Evolutionary conservation across 2,888 invertebrate species (phyloP).

Genomic region (Parnassius glacialis): DNA sequence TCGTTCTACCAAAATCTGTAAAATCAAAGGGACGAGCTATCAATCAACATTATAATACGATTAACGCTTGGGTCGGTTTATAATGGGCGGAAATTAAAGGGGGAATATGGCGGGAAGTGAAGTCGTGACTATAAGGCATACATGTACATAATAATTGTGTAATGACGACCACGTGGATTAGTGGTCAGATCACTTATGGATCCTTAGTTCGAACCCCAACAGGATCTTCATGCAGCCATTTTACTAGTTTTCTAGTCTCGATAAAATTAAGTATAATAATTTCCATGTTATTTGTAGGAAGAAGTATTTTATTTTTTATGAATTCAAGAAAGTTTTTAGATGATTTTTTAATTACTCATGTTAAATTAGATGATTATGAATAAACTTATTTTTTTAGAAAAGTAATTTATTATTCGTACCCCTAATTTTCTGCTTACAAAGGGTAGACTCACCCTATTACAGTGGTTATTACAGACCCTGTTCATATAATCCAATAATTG

Average conservation of each 20-base stretch:
- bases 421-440: conserved; percentile 34
- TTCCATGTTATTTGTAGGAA: too few species aligned
- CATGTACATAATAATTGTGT: conserved; percentile 43
- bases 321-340: too few species aligned
- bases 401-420: conserved; percentile 21
- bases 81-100: conserved; percentile 63
- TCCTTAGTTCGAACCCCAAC: too few species aligned
- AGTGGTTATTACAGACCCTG: conserved; percentile 52
- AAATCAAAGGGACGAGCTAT: conserved; percentile 51
- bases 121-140: conserved; percentile 51
- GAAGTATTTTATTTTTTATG: too few species aligned
- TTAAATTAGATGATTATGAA: too few species aligned
- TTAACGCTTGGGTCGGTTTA: conserved; percentile 50
- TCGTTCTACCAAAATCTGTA: conserved; percentile 27
- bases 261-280: too few species aligned
- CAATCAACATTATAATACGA: conserved; percentile 68
- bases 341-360: too few species aligned
- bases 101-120: conserved; percentile 46
- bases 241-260: too few species aligned
- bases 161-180: conserved; percentile 11
- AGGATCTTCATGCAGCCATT: too few species aligned
- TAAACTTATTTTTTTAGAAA: conserved; percentile 5
- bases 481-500: conserved; percentile 67
- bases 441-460: conserved; percentile 50
- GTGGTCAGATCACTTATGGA: too few species aligned